Percentiles rank a stretch among this genome's conserved stretches.
Conservation (phyloP, 2,888 invertebrate genomes). For the Atrina japonica region DNA sequence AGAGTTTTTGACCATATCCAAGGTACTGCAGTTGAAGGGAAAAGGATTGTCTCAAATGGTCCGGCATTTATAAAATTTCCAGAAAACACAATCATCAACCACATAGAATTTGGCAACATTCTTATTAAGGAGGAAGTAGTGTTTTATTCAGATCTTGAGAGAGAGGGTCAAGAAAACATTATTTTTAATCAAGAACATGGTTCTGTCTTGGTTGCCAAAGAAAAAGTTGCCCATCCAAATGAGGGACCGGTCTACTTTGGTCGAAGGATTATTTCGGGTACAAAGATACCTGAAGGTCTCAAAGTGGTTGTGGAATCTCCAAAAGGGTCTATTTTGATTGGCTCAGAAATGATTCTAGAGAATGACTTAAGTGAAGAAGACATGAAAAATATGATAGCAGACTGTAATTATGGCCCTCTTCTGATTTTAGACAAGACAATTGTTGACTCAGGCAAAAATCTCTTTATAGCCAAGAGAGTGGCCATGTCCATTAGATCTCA, state of each 20-base stretch:
- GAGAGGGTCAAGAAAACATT: no score
- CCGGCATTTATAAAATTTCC: no score
- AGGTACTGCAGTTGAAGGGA: background rate
- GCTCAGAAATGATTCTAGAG: background rate
- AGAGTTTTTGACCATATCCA: background rate
- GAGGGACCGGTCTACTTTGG: background rate
- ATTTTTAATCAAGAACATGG: no score
- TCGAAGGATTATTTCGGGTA: background rate
- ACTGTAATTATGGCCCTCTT: background rate
- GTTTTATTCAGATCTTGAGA: no score
- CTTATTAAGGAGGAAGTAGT: no score
- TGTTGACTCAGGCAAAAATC: background rate
- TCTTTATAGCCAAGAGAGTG: background rate
- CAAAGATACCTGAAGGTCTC: background rate
- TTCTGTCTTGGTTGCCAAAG: no score
- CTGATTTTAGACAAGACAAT: background rate
- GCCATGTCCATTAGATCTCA: no score
- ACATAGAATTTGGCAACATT: no score
- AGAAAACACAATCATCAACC: no score
- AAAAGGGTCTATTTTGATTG: background rate
- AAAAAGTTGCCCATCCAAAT: no score
- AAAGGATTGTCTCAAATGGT: no score
- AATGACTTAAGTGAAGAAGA: background rate
- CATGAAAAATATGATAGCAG: background rate
- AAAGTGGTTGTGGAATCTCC: background rate